Conservation (phyloP, 2,113 vertebrate species). For the Galbula dea region DNA sequence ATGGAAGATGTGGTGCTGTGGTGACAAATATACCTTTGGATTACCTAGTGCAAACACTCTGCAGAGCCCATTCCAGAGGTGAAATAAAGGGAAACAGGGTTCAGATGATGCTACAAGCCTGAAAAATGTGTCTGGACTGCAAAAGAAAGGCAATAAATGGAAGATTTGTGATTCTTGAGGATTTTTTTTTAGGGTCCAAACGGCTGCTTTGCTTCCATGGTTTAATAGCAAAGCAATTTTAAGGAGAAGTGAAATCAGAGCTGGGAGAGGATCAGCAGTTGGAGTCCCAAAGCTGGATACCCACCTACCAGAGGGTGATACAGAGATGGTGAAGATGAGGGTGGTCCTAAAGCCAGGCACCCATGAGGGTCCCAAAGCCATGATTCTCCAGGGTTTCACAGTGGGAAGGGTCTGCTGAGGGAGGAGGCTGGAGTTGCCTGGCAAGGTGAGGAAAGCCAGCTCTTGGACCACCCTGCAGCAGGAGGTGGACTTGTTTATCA, state of each 20-base stretch:
- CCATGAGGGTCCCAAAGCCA: not conserved
- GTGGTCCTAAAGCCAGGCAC: not conserved
- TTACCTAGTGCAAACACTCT: constrained; percentile 30
- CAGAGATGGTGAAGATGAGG: not conserved
- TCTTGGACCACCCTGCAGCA: fast-evolving
- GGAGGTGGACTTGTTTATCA: constrained; percentile 6
- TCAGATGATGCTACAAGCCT: constrained; percentile 54
- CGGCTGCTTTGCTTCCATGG: not conserved
- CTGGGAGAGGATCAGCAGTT: not conserved
- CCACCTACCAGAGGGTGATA: not conserved
- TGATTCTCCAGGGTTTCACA: not conserved
- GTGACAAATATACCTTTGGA: constrained; percentile 20
- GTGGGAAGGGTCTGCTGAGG: not conserved
- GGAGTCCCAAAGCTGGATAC: not conserved
- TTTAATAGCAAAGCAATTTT: not conserved
- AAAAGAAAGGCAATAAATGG: constrained; percentile 25
- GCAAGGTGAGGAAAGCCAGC: not conserved
- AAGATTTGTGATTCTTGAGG: constrained; percentile 23
- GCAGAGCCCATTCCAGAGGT: constrained; percentile 15
- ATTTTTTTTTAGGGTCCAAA: constrained; percentile 11
- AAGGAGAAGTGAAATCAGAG: not conserved
- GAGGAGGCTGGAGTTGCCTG: not conserved
- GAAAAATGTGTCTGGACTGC: constrained; percentile 63
- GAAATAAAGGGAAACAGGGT: constrained; percentile 48
- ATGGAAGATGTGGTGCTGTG: not conserved